These are phyloP conservation scores for Lasioglossum zephyrum DNA, from an alignment of 2,888 invertebrate genomes.

Conservation along the genomic window DNA sequence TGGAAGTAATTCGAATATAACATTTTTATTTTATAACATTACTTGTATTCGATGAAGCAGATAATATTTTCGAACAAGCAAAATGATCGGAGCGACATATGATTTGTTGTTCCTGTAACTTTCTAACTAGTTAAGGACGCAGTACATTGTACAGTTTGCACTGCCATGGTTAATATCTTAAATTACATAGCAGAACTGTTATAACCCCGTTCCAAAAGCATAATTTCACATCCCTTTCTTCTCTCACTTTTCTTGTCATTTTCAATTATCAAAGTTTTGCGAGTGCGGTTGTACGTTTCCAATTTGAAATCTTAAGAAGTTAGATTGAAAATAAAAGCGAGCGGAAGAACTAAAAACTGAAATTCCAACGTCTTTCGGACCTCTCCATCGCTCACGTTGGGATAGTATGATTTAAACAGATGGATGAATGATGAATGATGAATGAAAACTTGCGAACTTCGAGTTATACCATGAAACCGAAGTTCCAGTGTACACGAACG, in stretches of 20 bases:
- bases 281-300: neutral
- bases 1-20: neutral
- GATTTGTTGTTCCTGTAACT: neutral
- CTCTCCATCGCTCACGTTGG: neutral
- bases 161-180: neutral
- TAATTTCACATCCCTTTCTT: neutral
- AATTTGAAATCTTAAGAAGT: neutral
- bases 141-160: neutral
- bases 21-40: too few species aligned
- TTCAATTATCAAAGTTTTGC: neutral
- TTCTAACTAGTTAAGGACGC: neutral
- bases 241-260: neutral
- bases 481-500: neutral
- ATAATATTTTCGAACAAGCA: too few species aligned
- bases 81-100: too few species aligned
- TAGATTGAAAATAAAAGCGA: neutral
- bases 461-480: neutral
- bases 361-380: neutral
- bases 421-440: slow-evolving; percentile 3
- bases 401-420: neutral
- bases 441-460: neutral
- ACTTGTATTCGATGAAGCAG: too few species aligned
- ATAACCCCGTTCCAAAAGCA: neutral
- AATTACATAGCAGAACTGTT: neutral
- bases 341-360: neutral